These are phyloP conservation scores for Tenthredo mesomela DNA, from an alignment of 2,888 invertebrate genomes.

Conservation along the genomic window DNA sequence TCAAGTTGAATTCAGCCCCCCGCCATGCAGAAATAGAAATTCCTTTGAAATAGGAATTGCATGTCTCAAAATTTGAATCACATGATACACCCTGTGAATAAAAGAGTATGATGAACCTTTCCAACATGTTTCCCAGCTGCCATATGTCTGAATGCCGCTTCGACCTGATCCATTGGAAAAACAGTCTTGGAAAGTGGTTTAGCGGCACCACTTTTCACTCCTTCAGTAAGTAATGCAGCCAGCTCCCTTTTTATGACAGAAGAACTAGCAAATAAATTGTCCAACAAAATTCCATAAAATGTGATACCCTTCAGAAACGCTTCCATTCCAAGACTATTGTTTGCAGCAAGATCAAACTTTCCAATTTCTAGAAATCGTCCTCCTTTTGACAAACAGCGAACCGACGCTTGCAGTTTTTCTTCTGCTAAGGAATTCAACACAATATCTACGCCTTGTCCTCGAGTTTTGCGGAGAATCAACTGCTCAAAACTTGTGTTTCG, in stretches of 20 bases:
- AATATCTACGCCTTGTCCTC: not conserved
- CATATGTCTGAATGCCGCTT: slow-evolving; percentile 85
- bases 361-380: slow-evolving; percentile 93
- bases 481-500: slow-evolving; percentile 91
- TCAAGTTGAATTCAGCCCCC: too few relatives aligned
- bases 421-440: slow-evolving; percentile 83
- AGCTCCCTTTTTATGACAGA: slow-evolving; percentile 79
- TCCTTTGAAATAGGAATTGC: not conserved
- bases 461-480: slow-evolving; percentile 53
- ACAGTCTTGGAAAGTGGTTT: slow-evolving; percentile 84
- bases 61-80: not conserved
- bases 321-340: slow-evolving; percentile 84
- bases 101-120: slow-evolving; percentile 79
- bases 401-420: slow-evolving; percentile 90
- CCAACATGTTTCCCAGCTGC: slow-evolving; percentile 89
- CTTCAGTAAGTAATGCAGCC: slow-evolving; percentile 81
- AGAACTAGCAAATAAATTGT: slow-evolving; percentile 81
- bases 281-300: slow-evolving; percentile 89
- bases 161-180: slow-evolving; percentile 84
- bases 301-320: slow-evolving; percentile 86
- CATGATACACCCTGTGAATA: not conserved
- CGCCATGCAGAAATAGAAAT: not conserved
- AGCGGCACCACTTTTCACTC: slow-evolving; percentile 84
- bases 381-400: slow-evolving; percentile 81
- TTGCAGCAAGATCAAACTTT: slow-evolving; percentile 88